Evolutionary conservation across 1,140 invertebrate species (phyloP).

Genomic region (Pseudomyrmex concolor): DNA sequence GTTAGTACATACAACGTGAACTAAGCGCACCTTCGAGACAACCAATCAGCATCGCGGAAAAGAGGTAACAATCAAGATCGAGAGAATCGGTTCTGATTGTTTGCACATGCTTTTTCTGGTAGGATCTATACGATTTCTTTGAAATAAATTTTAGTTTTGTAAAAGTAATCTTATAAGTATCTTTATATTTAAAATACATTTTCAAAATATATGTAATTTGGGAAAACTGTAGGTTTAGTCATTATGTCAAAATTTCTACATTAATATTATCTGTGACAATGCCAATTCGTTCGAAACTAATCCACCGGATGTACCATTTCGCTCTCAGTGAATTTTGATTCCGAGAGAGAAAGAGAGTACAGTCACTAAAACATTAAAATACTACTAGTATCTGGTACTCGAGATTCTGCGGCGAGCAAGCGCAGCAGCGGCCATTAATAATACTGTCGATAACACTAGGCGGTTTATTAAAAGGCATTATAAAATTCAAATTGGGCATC

Average conservation of each 20-base stretch:
- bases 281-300: not conserved
- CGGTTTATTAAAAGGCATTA: conserved; percentile 35
- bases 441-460: conserved; percentile 22
- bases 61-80: no score
- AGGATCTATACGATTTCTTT: no score
- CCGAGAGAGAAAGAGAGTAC: not conserved
- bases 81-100: no score
- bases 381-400: not conserved
- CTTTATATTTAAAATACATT: not conserved
- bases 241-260: not conserved
- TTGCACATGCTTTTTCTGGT: no score
- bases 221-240: not conserved
- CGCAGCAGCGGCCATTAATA: conserved; percentile 11
- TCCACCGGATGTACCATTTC: not conserved
- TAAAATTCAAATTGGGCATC: conserved; percentile 34
- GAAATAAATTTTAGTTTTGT: no score
- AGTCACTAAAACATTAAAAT: conserved; percentile 6
- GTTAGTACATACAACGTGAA: no score
- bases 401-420: not conserved
- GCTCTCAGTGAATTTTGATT: not conserved
- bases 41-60: no score
- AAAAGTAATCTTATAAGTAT: not conserved
- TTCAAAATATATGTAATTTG: not conserved
- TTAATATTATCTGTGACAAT: not conserved
- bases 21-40: no score